Base-by-base conservation (phyloP, 2,797 vertebrate species). In the Arrhamphus sclerolepis region DNA sequence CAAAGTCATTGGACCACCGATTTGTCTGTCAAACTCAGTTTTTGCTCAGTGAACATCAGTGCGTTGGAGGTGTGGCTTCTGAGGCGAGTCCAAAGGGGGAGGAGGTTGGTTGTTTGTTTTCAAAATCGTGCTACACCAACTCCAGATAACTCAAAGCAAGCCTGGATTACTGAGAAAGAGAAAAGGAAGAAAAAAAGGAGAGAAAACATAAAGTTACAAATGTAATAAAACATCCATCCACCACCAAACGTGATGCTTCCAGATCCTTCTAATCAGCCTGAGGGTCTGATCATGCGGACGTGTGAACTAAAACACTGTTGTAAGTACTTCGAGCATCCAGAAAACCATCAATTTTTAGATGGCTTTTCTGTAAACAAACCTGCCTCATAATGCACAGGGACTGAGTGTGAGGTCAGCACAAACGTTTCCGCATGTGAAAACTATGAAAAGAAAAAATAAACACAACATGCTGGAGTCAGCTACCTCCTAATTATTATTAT, bases 401-500 rank as follows among this genome's bases (percentile, higher is more conserved):
- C 38, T 34, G 18, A 41, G 46, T 18, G 13, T n/a, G 22, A 53
- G 48, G 42, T 44, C 43, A 11, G n/a, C 7, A 22, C 43, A 54
- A 44, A 28, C 58, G 61, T 69, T 31, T 44, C 41, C 46, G 44
- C n/a, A 14, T 18, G 43, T 59, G 63, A 29, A 64, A 69, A 64
- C 24, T 16, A 10, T 50, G 14, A 40, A 68, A 62, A 72, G 21
- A 3, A n/a, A 50, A 28, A 57, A 64, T n/a, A n/a, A n/a, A n/a
- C n/a, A n/a, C 49, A 61, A 66, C 43, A 24, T 40, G 60, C 59
- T 50, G 55, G 42, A 40, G 62, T 72, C 66, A 69, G 50, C 51
- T 24, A 28, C 62, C 51, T 72, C 70, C 44, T 63, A 18, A 76
- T 80, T 73, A 56, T 62, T 62, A 76, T 80, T 73, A 56, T 62